Base-by-base conservation (phyloP, 2,888 invertebrate genomes). In the Plebejus argus region DNA sequence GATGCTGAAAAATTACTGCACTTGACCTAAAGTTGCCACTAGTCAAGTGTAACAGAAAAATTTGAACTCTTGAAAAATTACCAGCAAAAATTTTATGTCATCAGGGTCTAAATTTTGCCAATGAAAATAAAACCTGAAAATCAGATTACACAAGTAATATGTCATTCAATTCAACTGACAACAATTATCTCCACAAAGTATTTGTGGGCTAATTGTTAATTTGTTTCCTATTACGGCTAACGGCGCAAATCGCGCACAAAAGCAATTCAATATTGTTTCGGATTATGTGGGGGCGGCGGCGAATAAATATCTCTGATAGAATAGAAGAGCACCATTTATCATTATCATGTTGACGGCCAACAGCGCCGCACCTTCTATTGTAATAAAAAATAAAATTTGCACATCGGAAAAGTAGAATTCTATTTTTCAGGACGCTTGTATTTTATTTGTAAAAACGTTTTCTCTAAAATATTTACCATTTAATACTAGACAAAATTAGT, bases 281-380 rank as follows among this genome's bases (percentile, higher is more conserved):
- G 82, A 81, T 83, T 82, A 58, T 70, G 79, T 79, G 79, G 80
- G 81, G 78, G 83, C 83, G 86, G 86, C 85, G 85, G 88, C 85
- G 84, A 85, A 86, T 88, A 86, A 90, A 89, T 88, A 89, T 89
- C 87, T 88, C 89, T 89, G 89, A 89, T 89, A 86, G 87, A 87
- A 82, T 78, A 83, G 85, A 84, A 82, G 83, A 82, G 83, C 84
- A 82, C 88, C 91, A 91, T 92, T 92, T 90, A 91, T 93, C 92
- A 92, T 91, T 90, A 92, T 92, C 88, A 90, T 86, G 88, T 85
- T 87, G 88, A 84, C 88, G 85, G 84, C 84, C 79, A 78, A 85
- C 86, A 88, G 70, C 87, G 83, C 82, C 84, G 86, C 90, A 86
- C 91, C 91, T 89, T 85, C 81, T 83, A 82, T 81, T 82, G 83